Evolutionary conservation across 2,113 vertebrate species (phyloP), one percentile per base, ranked within the genome.

Genomic region (Gadus chalcogrammus): DNA sequence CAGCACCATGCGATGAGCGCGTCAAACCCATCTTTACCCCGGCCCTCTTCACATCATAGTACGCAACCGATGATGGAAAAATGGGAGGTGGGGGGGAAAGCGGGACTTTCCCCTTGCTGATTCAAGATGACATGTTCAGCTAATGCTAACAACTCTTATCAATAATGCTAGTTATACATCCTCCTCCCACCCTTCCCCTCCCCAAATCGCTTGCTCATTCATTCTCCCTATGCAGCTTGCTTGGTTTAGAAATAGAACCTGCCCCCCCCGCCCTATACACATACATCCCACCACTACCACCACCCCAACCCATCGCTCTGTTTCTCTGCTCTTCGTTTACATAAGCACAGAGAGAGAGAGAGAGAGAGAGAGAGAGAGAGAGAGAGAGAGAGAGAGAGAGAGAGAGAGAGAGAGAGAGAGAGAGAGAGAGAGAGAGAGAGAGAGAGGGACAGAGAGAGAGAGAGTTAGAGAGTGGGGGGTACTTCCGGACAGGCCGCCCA

Each of bases 301-400:
- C 87, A 89, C 86, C 85, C 80, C 83, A 24, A 24, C 24, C 24
- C 24, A 2, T 80, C 82, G 88, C 89, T 87, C 82, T 88, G 83
- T 88, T 86, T 87, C 87, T 88, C 84, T 83, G 80, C 84, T 88
- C 90, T 89, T 82, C 86, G 88, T 92, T 92, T 92, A 91, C 91
- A 92, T 91, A 92, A 91, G 91, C 85, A 78, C 83, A 84, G 72
- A 62, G 81, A 66, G 70, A 81, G 85, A 82, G 85, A 84, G 82
- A 83, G 87, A 85, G 87, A 84, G 6, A 42, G 38, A 42, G 6
- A 42, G 6, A 42, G 38, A 42, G 38, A 42, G 38, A 42, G 38
- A 42, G 38, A 42, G 38, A 42, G 38, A 42, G 38, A 42, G 38
- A 42, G 38, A 42, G 38, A 42, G 38, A 42, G 38, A 42, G 38